Evolutionary conservation across 1,140 invertebrate genomes (phyloP).

Genomic region (Zaprionus camerounensis): DNA sequence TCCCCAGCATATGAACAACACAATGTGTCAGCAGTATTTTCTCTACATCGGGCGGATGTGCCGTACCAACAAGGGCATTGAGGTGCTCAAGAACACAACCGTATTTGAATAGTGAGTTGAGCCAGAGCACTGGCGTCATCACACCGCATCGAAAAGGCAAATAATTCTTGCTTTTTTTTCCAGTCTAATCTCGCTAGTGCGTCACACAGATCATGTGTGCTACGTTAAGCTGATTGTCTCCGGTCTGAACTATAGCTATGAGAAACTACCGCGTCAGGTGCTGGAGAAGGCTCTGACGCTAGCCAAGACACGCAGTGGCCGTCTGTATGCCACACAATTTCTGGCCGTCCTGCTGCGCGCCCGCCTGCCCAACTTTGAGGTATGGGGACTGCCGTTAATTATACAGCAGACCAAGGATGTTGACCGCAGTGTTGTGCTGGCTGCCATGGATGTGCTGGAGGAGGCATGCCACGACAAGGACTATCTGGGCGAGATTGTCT

Average conservation of each 20-base stretch:
- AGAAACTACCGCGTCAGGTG: slow-evolving; percentile 90
- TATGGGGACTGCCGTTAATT: slow-evolving; percentile 93
- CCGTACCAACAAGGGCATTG: slow-evolving; percentile 89
- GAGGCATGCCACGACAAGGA: slow-evolving; percentile 94
- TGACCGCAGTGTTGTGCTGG: slow-evolving; percentile 89
- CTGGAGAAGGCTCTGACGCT: slow-evolving; percentile 88
- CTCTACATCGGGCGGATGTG: slow-evolving; percentile 95
- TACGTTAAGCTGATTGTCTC: slow-evolving; percentile 97
- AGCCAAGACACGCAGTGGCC: slow-evolving; percentile 87
- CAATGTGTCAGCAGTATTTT: slow-evolving; percentile 97
- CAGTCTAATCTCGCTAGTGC: slow-evolving; percentile 91
- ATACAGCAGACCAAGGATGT: slow-evolving; percentile 92
- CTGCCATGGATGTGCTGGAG: slow-evolving; percentile 93
- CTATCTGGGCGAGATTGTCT: slow-evolving; percentile 92
- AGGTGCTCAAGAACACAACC: slow-evolving; percentile 90
- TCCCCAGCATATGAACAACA: slow-evolving; percentile 93
- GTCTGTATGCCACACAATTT: slow-evolving; percentile 96
- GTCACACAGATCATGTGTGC: slow-evolving; percentile 93
- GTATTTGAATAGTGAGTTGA: slow-evolving; percentile 89
- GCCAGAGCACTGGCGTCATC: neutral
- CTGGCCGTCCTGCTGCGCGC: slow-evolving; percentile 93
- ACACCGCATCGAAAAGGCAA: neutral
- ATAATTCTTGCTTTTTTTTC: neutral
- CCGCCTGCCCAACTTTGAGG: slow-evolving; percentile 87
- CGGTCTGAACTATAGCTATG: slow-evolving; percentile 92